Evolutionary conservation across 2,888 invertebrate species (phyloP).

Genomic region (Ptychoptera contaminata): DNA sequence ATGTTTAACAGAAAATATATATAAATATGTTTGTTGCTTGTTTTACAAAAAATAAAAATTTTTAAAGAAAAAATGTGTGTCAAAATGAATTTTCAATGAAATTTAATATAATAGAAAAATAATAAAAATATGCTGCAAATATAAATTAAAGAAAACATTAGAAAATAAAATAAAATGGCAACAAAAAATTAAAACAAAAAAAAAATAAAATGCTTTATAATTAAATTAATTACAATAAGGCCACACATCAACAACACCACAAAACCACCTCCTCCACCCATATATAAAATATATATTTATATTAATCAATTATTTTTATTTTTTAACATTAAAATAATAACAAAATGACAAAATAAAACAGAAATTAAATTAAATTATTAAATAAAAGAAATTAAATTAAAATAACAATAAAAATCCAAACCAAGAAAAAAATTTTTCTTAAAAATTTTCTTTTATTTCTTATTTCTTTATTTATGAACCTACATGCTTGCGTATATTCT

Average conservation of each 20-base stretch:
- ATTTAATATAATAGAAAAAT: too few relatives aligned
- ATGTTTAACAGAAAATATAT: too few relatives aligned
- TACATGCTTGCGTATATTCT: conserved; percentile 73
- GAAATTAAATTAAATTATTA: conserved; percentile 2
- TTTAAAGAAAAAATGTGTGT: too few relatives aligned
- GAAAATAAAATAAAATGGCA: too few relatives aligned
- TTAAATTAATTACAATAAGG: conserved; percentile 5
- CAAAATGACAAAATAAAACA: conserved; percentile 3
- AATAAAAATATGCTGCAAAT: too few relatives aligned
- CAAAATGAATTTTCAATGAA: too few relatives aligned
- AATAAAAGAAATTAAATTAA: conserved; percentile 6
- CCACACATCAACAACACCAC: too few relatives aligned
- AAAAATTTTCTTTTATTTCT: too few relatives aligned
- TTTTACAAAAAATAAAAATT: too few relatives aligned
- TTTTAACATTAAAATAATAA: conserved; percentile 4
- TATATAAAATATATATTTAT: too few relatives aligned
- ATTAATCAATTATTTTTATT: conserved; percentile 7
- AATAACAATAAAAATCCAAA: conserved; percentile 8
- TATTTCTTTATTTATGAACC: conserved; percentile 24
- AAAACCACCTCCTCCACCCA: too few relatives aligned
- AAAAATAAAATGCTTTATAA: background rate
- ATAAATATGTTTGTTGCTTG: too few relatives aligned
- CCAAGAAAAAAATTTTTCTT: conserved; percentile 9
- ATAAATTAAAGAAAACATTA: background rate
- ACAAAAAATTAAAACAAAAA: background rate